Evolutionary conservation across 2,113 vertebrate species (phyloP).

Genomic region (Cricetomys ansorgei): DNA sequence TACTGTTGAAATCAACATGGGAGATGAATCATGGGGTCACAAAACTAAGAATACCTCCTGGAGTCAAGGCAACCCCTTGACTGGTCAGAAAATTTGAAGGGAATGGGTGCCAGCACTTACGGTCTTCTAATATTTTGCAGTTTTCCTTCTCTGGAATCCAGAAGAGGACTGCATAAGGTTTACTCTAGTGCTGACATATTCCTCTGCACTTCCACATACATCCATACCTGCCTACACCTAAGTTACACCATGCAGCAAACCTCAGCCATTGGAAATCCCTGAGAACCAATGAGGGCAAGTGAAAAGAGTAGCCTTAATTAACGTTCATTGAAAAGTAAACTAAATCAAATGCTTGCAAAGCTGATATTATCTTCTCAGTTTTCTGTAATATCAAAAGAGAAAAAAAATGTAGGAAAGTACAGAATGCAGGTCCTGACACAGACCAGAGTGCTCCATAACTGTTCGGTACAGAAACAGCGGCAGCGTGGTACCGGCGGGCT

Average conservation of each 20-base stretch:
- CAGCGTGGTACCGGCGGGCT: not conserved
- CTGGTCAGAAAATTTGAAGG: not conserved
- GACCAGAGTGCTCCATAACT: not conserved
- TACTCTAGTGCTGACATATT: not conserved
- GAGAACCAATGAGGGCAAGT: not conserved
- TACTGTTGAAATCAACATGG: not conserved
- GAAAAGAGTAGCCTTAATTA: conserved; percentile 11
- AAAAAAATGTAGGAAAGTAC: not conserved
- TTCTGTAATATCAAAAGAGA: not conserved
- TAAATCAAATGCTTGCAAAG: not conserved
- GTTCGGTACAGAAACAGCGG: not conserved
- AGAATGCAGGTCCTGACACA: not conserved
- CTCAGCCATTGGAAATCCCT: not conserved
- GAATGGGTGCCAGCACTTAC: not conserved
- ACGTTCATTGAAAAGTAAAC: not conserved
- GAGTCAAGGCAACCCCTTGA: not conserved
- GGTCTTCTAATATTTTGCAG: not conserved
- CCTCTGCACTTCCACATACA: too few relatives aligned
- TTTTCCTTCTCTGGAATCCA: not conserved
- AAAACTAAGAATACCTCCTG: not conserved
- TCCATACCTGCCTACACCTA: not conserved
- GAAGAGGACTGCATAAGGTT: not conserved
- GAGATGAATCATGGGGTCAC: not conserved
- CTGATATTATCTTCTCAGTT: not conserved
- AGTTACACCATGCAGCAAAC: not conserved